Evolutionary conservation across 2,888 invertebrate species (phyloP).

Genomic region (Hirtodrosophila histrioides): DNA sequence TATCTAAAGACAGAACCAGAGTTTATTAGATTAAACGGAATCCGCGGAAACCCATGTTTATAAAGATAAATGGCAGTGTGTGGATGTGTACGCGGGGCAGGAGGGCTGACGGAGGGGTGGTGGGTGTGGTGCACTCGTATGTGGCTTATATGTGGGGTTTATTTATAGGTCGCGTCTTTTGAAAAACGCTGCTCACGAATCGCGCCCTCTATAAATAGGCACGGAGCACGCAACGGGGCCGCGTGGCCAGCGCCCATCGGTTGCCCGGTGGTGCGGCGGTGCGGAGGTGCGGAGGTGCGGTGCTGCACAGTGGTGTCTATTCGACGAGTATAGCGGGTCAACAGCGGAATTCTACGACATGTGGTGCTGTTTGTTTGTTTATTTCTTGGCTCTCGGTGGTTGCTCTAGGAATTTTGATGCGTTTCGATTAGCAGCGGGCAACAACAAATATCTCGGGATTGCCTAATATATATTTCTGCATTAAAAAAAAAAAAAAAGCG

Average conservation of each 20-base stretch:
- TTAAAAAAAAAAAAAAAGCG: too few relatives aligned
- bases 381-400: background rate
- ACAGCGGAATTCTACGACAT: conserved; percentile 26
- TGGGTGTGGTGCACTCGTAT: too few relatives aligned
- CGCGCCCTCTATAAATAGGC: conserved; percentile 36
- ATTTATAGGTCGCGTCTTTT: conserved; percentile 57
- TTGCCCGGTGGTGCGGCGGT: background rate
- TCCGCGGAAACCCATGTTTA: too few relatives aligned
- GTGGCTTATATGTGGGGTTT: conserved; percentile 16
- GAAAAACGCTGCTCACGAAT: conserved; percentile 25
- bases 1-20: too few relatives aligned
- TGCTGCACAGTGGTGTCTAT: background rate
- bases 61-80: too few relatives aligned
- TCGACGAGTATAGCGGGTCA: conserved; percentile 1
- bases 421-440: conserved; percentile 10
- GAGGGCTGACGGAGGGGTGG: too few relatives aligned
- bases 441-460: conserved; percentile 1
- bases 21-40: too few relatives aligned
- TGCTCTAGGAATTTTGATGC: conserved; percentile 21
- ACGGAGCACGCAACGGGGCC: conserved; percentile 3
- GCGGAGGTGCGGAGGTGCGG: too few relatives aligned
- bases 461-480: too few relatives aligned
- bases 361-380: conserved; percentile 15
- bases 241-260: background rate
- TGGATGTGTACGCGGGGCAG: background rate